Conservation (phyloP, 2,113 vertebrate species). For the Cyprinodon brontotheroides region DNA sequence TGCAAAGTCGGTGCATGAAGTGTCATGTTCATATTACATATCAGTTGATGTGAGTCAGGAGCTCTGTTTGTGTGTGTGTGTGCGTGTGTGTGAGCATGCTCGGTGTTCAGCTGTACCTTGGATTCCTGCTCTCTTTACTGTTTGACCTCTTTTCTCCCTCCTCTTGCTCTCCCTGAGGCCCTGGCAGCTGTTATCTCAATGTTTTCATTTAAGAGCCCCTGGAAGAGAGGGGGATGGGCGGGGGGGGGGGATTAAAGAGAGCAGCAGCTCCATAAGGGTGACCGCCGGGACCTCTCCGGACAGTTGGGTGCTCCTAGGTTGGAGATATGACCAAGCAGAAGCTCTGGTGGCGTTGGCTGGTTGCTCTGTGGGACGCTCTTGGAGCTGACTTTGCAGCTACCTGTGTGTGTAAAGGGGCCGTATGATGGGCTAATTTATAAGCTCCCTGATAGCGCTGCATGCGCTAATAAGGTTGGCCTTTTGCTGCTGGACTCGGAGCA, state of each 20-base stretch:
- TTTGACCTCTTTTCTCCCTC: conserved; percentile 82
- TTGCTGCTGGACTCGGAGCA: conserved; percentile 15
- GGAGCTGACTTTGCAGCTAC: conserved; percentile 70
- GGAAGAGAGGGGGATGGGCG: conserved; percentile 66
- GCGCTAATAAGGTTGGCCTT: conserved; percentile 15
- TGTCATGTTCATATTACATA: conserved; percentile 64
- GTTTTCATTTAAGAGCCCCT: conserved; percentile 80
- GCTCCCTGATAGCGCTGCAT: conserved; percentile 7
- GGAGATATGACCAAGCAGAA: conserved; percentile 34
- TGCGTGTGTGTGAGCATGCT: conserved; percentile 9
- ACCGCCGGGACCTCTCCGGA: conserved; percentile 41
- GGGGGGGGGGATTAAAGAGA: conserved; percentile 2
- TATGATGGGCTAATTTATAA: conserved; percentile 29
- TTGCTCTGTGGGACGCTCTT: conserved; percentile 52
- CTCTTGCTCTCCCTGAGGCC: conserved; percentile 73
- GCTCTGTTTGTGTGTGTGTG: background rate
- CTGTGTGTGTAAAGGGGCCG: conserved; percentile 23
- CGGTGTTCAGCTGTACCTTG: conserved; percentile 73
- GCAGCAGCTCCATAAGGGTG: conserved; percentile 60
- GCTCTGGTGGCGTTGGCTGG: conserved; percentile 47
- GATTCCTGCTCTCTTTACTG: conserved; percentile 75
- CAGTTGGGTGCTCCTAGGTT: conserved; percentile 6
- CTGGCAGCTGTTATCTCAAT: conserved; percentile 82
- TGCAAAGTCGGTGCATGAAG: conserved; percentile 68
- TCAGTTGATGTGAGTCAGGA: conserved; percentile 54